Evolutionary conservation across 2,888 invertebrate species (phyloP).

Genomic region (Eledone cirrhosa): DNA sequence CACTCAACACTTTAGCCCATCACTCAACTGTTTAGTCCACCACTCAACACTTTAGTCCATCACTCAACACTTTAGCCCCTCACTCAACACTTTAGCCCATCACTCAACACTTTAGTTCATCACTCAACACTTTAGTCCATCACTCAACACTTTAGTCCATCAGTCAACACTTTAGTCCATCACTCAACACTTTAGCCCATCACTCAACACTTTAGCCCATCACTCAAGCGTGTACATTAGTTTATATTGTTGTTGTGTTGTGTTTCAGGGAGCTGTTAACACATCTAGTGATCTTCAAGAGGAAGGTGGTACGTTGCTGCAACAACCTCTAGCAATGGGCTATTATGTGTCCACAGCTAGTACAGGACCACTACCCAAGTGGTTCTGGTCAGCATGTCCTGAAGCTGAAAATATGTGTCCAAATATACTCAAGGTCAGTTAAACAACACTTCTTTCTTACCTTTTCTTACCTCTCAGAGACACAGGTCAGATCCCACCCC

Average conservation of each 20-base stretch:
- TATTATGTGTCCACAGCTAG: conserved; percentile 94
- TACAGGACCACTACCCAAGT: conserved; percentile 64
- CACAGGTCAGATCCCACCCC: not conserved
- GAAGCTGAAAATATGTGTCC: conserved; percentile 92
- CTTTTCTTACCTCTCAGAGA: not conserved
- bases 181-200: too few species aligned
- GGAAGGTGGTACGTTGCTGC: conserved; percentile 83
- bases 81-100: too few species aligned
- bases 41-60: too few species aligned
- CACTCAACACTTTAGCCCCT: too few species aligned
- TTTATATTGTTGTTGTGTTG: conserved; percentile 11
- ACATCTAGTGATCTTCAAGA: conserved; percentile 67
- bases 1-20: too few species aligned
- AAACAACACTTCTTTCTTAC: not conserved
- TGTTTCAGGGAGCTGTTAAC: conserved; percentile 28
- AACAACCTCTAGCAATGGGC: conserved; percentile 97
- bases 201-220: too few species aligned
- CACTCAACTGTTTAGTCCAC: too few species aligned
- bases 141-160: too few species aligned
- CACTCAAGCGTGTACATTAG: too few species aligned
- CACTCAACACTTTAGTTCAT: too few species aligned
- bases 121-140: too few species aligned
- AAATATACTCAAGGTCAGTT: conserved; percentile 81
- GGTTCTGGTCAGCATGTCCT: conserved; percentile 90
- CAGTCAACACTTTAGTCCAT: too few species aligned